Evolutionary conservation across 2,888 invertebrate species (phyloP), one percentile per base, ranked within the genome.

Genomic region (Xylophagus ater): DNA sequence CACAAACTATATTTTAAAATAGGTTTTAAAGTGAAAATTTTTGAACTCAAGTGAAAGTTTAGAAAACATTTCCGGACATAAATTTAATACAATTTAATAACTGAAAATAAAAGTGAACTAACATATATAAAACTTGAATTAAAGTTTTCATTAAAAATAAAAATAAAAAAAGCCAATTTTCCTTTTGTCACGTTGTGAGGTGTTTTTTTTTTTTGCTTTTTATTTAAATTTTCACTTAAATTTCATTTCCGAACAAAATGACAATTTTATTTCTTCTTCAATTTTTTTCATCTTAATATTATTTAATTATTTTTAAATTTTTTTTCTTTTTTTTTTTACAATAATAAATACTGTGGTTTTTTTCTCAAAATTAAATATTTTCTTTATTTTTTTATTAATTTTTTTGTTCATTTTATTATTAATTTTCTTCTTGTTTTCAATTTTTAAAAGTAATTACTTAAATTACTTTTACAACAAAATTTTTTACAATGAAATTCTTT

Each of bases 171-270:
- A 19, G 28, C 14, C 21, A 18, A 4, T 26, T 28, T 24, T 21
- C 18, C 21, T 20, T 24, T 17, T 19, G 23, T 20, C 15, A 31
- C n/a, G 18, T 14, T 12, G 23, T 18, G 8, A 30, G 3, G n/a
- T n/a, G n/a, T n/a, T n/a, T 43, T 48, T 40, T 48, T 42, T 44
- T 44, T 45, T 40, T 25, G 20, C 10, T 40, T 41, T 24, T 36
- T 21, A 17, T 26, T 23, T 8, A 23, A 31, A 15, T 13, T 30
- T 36, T 32, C n/a, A 35, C 30, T 34, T 38, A 42, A 41, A 41
- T 32, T 31, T 13, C 20, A 38, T 40, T 40, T 42, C 41, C 34
- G 26, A 36, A n/a, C n/a, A n/a, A n/a, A n/a, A 21, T 33, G 41
- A 34, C 29, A 47, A 40, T 42, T 43, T 36, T 44, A 30, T n/a